Evolutionary conservation across 2,113 vertebrate genomes (phyloP), one percentile per base, ranked within the genome.

Genomic region (Puntigrus tetrazona): DNA sequence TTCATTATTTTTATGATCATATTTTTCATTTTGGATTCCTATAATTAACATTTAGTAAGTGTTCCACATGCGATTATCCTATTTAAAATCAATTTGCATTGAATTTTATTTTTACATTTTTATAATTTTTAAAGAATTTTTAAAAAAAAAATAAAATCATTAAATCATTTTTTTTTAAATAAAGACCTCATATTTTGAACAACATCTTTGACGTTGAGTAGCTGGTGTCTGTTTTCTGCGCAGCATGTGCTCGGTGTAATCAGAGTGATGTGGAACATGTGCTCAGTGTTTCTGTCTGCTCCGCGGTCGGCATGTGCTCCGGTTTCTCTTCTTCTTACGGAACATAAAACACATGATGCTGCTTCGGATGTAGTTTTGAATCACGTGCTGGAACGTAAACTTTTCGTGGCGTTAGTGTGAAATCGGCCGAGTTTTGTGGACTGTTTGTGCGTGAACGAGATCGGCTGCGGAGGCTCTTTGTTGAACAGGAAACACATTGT

Each of bases 401-500:
- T 27, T 13, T 4, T 25, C 20, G 3, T 34, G 18, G 63, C 29
- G 34, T 16, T 5, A 69, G 31, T 69, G 65, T 36, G 2, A 65
- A 59, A 59, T 59, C n/a, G 34, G 31, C 7, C 65, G 9, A 1
- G 31, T 13, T n/a, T 47, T 50, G 25, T 50, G 43, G 18, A 4
- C 8, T 25, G 34, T 59, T 67, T 70, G 36, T 45, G n/a, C 27
- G n/a, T 18, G 27, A 41, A 61, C 18, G 36, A 43, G 11, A 8
- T 78, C 0, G 1, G 10, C 75, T 36, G 11, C 22, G 3, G 76
- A 11, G 27, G 14, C 27, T 75, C 25, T 0, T n/a, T 4, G 25
- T 14, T 31, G 36, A 43, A 78, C 77, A 78, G 55, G 55, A 78
- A 29, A 78, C 77, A 27, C 55, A 43, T 41, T 78, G 55, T 27